These are phyloP conservation scores for Choristoneura rosaceana DNA, from an alignment of 2,888 invertebrate species.

Conservation along the genomic window DNA sequence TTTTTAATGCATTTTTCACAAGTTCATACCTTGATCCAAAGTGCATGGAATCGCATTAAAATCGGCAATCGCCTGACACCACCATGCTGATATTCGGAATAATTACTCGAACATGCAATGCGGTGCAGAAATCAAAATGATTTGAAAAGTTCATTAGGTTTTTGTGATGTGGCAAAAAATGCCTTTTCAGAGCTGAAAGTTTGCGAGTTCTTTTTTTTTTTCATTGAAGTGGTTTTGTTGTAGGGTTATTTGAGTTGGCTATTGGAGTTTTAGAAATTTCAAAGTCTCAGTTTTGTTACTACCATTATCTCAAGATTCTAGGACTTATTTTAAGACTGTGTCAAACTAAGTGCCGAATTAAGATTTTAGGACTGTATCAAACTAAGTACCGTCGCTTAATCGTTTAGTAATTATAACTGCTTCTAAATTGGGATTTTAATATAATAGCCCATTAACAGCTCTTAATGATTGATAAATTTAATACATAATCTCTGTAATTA, in stretches of 20 bases:
- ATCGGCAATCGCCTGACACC: constrained; percentile 38
- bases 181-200: neutral
- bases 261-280: neutral
- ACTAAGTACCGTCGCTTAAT: no score
- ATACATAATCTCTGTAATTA: no score
- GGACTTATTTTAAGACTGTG: no score
- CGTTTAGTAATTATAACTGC: no score
- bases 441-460: no score
- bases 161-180: constrained; percentile 24
- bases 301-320: no score
- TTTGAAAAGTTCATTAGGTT: constrained; percentile 41
- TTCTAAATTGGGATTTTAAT: no score
- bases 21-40: constrained; percentile 24
- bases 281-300: neutral
- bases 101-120: constrained; percentile 40
- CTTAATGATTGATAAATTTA: no score
- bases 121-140: constrained; percentile 36
- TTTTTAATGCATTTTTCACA: neutral
- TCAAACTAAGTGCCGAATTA: no score
- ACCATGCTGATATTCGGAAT: constrained; percentile 29
- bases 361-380: no score
- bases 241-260: neutral
- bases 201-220: neutral
- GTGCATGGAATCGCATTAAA: constrained; percentile 27
- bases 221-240: neutral